Percentiles rank a stretch among this genome's conserved stretches.
Evolutionary conservation across 2,888 invertebrate genomes (phyloP).

Genomic region (Acanthosepion esculentum): DNA sequence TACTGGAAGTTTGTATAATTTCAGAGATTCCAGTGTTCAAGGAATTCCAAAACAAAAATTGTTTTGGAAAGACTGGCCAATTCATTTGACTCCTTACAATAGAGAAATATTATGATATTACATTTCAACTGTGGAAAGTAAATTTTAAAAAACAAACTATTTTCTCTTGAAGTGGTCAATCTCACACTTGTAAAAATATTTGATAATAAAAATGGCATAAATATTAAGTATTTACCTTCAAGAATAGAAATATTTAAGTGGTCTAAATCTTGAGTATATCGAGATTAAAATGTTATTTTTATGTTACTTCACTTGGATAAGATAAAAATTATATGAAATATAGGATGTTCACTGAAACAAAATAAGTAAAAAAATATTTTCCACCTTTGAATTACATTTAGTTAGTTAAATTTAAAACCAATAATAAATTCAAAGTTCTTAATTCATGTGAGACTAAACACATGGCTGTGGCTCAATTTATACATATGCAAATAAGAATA

Average conservation of each 20-base stretch:
- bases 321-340: neutral
- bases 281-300: neutral
- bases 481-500: neutral
- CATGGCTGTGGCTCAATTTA: neutral
- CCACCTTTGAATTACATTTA: neutral
- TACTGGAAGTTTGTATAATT: too few relatives aligned
- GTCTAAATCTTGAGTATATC: too few relatives aligned
- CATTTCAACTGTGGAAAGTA: too few relatives aligned
- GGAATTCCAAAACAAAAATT: too few relatives aligned
- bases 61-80: too few relatives aligned
- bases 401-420: neutral
- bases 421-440: neutral
- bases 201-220: neutral
- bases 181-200: too few relatives aligned
- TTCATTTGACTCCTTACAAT: too few relatives aligned
- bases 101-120: too few relatives aligned
- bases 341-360: neutral
- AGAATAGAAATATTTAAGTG: neutral
- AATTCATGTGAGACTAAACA: neutral
- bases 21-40: too few relatives aligned
- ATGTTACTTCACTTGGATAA: neutral
- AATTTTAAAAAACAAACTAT: too few relatives aligned
- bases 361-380: neutral
- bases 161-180: too few relatives aligned
- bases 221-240: neutral